Evolutionary conservation across 2,113 vertebrate species (phyloP), one percentile per base, ranked within the genome.

Genomic region (Pica pica): DNA sequence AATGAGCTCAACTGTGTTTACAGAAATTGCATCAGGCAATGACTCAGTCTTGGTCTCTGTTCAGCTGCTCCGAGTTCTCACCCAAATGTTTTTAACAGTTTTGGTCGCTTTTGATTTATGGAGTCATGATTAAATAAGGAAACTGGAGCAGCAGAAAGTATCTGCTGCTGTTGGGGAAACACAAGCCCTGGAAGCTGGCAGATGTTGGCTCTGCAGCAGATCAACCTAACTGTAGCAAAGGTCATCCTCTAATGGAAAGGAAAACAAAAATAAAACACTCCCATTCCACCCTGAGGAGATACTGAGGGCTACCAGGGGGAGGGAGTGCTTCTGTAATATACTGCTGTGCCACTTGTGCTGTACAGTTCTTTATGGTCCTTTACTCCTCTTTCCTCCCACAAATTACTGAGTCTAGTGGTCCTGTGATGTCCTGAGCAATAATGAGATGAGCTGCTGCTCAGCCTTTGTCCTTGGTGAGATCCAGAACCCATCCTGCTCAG

Each of bases 251-350:
- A 95, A 90, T 94, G 87, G 88, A 94, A 95, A 95, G 79, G 87
- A 97, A 96, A 97, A 97, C 85, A 95, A 96, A 94, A 97, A 93
- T 83, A 89, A 93, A 94, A 47, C 71, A 87, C 93, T 96, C 86
- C 92, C 42, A 3, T 75, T 94, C 73, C 49, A 89, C 44, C 26
- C 22, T 23, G 49, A 89, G 26, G 79, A 92, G 92, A 92, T 87
- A 84, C 56, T 50, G 85, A 92, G 42, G 42, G 73, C 93, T 97
- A 96, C 93, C 26, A 79, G 90, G 68, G 60, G 79, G 92, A 94
- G 92, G 47, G 53, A 79, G 61, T 64, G 18, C 64, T 95, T 64
- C 49, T 81, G 63, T 83, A 75, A 78, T 81, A 81, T 59, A 65
- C 44, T 9, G 2, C 83, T 19, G 11, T 83, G 79, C 37, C 21